These are phyloP conservation scores for Tympanoctomys barrerae DNA, from an alignment of 2,797 vertebrate genomes.

Conservation along the genomic window DNA sequence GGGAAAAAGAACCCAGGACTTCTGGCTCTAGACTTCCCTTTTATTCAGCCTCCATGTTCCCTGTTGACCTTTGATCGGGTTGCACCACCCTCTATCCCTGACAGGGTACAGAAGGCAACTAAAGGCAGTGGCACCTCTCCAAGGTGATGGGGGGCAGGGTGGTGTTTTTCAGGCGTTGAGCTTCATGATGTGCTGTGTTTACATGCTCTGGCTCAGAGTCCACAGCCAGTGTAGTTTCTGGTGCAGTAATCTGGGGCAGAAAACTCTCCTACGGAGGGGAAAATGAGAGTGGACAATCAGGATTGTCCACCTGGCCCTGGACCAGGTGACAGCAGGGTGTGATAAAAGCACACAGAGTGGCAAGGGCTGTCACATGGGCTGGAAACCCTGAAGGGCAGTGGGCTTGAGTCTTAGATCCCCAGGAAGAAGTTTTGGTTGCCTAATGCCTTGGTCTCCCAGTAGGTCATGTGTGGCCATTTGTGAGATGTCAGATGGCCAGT, in stretches of 20 bases:
- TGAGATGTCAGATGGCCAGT: not conserved
- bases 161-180: constrained; percentile 85
- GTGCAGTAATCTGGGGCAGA: constrained; percentile 89
- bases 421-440: not conserved
- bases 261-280: constrained; percentile 89
- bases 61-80: too few relatives aligned
- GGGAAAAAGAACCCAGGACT: not conserved
- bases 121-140: constrained; percentile 82
- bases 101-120: accelerated
- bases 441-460: not conserved
- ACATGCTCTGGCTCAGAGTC: constrained; percentile 93
- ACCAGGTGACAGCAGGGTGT: not conserved
- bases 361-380: not conserved
- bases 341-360: not conserved
- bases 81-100: not conserved
- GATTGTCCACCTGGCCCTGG: not conserved
- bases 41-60: not conserved
- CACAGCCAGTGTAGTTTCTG: constrained; percentile 88
- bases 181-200: constrained; percentile 87
- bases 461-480: not conserved
- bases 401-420: not conserved
- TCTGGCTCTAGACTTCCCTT: not conserved
- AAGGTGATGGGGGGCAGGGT: constrained; percentile 91
- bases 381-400: not conserved
- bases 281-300: not conserved